These are phyloP conservation scores for Entosphenus tridentatus DNA, from an alignment of 2,113 vertebrate genomes.

Conservation along the genomic window DNA sequence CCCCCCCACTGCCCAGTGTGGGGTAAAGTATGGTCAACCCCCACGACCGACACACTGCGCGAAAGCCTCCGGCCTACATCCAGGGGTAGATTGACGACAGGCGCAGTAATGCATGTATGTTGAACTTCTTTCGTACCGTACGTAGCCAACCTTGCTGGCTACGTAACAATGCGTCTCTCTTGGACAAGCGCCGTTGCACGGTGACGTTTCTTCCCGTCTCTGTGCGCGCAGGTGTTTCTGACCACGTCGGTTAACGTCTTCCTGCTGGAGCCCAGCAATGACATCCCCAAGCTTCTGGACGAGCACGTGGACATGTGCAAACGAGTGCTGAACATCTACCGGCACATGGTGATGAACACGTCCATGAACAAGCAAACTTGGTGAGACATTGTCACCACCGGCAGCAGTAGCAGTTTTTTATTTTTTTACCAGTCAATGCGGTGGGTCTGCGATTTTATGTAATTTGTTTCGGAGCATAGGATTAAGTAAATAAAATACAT, in stretches of 20 bases:
- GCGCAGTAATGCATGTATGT: background rate
- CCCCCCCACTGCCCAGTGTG: too few relatives aligned
- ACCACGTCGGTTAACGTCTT: slow-evolving; percentile 88
- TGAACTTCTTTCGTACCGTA: background rate
- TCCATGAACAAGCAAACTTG: slow-evolving; percentile 71
- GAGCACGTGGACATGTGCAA: slow-evolving; percentile 90
- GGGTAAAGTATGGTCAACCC: too few relatives aligned
- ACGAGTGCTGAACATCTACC: slow-evolving; percentile 67
- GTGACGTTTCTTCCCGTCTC: slow-evolving; percentile 4
- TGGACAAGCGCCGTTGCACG: too few relatives aligned
- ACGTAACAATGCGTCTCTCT: too few relatives aligned
- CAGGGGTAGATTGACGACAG: background rate
- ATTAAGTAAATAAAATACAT: background rate
- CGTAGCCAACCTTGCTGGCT: too few relatives aligned
- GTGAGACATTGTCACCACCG: slow-evolving; percentile 20
- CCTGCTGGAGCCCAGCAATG: slow-evolving; percentile 66
- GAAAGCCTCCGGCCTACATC: too few relatives aligned
- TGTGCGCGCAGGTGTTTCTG: slow-evolving; percentile 54
- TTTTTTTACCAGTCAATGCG: too few relatives aligned
- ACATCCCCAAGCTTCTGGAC: slow-evolving; percentile 63
- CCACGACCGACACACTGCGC: too few relatives aligned
- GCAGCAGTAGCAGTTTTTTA: too few relatives aligned
- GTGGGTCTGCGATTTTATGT: too few relatives aligned
- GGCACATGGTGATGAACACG: slow-evolving; percentile 91
- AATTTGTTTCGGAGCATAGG: too few relatives aligned